Base-by-base conservation (phyloP, 2,888 invertebrate genomes). In the Philhelius pedissequus region DNA sequence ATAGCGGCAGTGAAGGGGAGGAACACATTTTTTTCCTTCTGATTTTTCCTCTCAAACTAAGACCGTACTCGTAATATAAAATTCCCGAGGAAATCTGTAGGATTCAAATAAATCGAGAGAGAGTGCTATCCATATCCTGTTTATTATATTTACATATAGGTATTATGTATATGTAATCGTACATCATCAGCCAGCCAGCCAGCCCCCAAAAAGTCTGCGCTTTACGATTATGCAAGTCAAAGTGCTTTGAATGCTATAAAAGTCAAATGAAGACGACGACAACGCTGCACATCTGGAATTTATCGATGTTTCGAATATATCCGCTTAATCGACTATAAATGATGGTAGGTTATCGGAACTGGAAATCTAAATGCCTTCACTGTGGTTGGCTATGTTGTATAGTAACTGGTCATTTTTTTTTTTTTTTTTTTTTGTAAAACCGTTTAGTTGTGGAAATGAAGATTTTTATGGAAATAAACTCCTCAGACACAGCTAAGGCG, bases 201-300 rank as follows among this genome's bases (percentile, higher is more conserved):
- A n/a, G n/a, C n/a, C n/a, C 35, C 56, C 22, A 22, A 40, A 74
- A 66, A 78, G 83, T 66, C 74, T 78, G 83, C 74, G 74, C 50
- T 83, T 83, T 66, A 83, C 83, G 78, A 83, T 74, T 83, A 75
- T 83, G 83, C 83, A 83, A 78, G 83, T 78, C 83, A 69, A 69
- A 78, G 83, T 74, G 54, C 78, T 83, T 83, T 74, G 66, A 83
- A 62, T 30, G 74, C 78, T 69, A 75, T 78, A 78, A 83, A 83
- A 78, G 83, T 83, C 78, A 70, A 78, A 78, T 74, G 56, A 78
- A 78, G 78, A 62, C 78, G 69, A 83, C 78, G 78, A 62, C 78
- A 73, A 83, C 78, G 78, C 70, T 83, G 83, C 83, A 75, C 75
- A 78, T 83, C 78, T 83, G 83, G 64, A 83, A 83, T 78, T 74